Evolutionary conservation across 2,888 invertebrate genomes (phyloP).

Genomic region (Drosophila basisetae): DNA sequence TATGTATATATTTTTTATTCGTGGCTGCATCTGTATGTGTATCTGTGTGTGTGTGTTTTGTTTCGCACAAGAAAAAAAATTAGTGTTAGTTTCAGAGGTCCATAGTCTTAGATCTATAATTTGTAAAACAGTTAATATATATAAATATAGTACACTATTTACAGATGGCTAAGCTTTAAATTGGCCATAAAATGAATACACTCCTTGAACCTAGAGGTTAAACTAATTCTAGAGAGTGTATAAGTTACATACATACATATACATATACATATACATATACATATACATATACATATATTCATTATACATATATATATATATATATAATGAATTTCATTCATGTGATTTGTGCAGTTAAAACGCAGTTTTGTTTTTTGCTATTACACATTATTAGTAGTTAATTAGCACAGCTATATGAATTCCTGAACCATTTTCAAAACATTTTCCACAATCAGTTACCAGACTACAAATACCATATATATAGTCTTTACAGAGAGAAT

Average conservation of each 20-base stretch:
- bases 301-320: background rate
- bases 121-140: conserved; percentile 36
- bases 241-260: background rate
- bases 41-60: conserved; percentile 19
- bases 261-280: background rate
- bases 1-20: conserved; percentile 36
- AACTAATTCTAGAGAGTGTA: background rate
- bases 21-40: background rate
- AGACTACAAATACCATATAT: background rate
- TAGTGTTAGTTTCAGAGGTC: conserved; percentile 42
- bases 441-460: conserved; percentile 11
- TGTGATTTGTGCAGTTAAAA: conserved; percentile 36
- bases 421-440: conserved; percentile 68
- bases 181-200: conserved; percentile 1
- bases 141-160: conserved; percentile 54
- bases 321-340: conserved; percentile 54
- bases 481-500: conserved; percentile 29
- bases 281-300: background rate
- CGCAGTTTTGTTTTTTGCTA: conserved; percentile 3
- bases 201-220: conserved; percentile 5
- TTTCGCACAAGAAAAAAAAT: conserved; percentile 70
- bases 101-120: conserved; percentile 40
- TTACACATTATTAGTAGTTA: conserved; percentile 6
- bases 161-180: conserved; percentile 38
- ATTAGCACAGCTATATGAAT: conserved; percentile 76